phyloP scores from a whole-genome alignment of 2,797 vertebrate genomes.

The Coregonus suidteri region DNA sequence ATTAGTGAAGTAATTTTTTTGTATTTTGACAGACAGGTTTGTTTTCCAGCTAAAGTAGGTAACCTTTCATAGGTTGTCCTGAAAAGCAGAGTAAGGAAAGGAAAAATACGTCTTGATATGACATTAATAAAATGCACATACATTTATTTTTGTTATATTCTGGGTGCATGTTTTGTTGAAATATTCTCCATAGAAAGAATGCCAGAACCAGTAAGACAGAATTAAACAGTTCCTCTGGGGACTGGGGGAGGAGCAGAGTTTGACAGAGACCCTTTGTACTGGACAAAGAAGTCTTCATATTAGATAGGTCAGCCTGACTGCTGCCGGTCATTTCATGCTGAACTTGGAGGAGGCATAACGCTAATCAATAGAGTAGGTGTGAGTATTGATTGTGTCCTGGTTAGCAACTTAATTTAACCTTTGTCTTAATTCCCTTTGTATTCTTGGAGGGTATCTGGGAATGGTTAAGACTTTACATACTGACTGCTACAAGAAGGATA shows the following conservation, averaged over 20 bases:
- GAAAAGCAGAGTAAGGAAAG: not conserved
- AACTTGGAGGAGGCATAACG: not conserved
- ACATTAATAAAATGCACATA: not conserved
- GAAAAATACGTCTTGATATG: not conserved
- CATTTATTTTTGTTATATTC: not conserved
- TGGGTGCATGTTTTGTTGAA: not conserved
- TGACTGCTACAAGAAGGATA: constrained; percentile 1
- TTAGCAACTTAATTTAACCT: not conserved
- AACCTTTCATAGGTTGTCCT: not conserved
- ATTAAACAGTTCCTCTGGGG: not conserved
- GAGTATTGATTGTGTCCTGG: not conserved
- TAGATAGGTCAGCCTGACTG: not conserved
- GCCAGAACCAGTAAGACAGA: not conserved
- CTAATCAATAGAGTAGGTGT: not conserved
- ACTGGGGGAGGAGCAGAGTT: not conserved
- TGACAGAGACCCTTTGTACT: constrained; percentile 6
- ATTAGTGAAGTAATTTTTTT: not conserved
- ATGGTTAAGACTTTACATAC: not conserved
- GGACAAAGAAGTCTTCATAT: constrained; percentile 17
- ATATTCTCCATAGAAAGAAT: not conserved
- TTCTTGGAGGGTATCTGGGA: not conserved
- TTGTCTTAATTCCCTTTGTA: not conserved
- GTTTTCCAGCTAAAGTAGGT: not conserved
- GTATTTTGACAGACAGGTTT: not conserved
- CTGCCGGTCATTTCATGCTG: not conserved